phyloP scores from a whole-genome alignment of 1,140 invertebrate species.

The Pectinophora gossypiella region DNA sequence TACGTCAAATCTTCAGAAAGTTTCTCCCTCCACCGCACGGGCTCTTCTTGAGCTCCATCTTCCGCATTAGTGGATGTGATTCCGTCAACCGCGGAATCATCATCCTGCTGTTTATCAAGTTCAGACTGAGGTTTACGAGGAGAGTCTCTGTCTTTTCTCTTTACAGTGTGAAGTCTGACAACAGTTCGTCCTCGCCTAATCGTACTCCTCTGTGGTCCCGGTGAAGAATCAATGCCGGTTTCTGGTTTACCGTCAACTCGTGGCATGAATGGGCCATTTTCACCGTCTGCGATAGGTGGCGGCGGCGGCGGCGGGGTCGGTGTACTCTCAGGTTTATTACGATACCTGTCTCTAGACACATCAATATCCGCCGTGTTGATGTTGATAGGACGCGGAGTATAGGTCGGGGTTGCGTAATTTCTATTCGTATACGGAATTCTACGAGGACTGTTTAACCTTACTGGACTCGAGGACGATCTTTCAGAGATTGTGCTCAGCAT shows the following conservation, averaged over 20 bases:
- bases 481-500: slow-evolving; percentile 85
- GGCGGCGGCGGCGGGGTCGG: slow-evolving; percentile 19
- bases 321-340: slow-evolving; percentile 39
- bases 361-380: slow-evolving; percentile 91
- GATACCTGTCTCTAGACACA: slow-evolving; percentile 80
- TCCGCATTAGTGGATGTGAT: background rate
- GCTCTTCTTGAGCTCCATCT: slow-evolving; percentile 19
- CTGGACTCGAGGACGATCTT: slow-evolving; percentile 61
- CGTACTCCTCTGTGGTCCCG: slow-evolving; percentile 66
- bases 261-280: slow-evolving; percentile 49
- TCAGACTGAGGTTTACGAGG: slow-evolving; percentile 51
- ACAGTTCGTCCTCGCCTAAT: slow-evolving; percentile 83
- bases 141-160: slow-evolving; percentile 74
- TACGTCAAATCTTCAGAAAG: slow-evolving; percentile 75
- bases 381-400: slow-evolving; percentile 77
- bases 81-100: background rate
- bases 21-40: slow-evolving; percentile 76
- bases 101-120: slow-evolving; percentile 6
- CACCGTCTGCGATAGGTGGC: slow-evolving; percentile 23
- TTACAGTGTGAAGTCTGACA: slow-evolving; percentile 81
- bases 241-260: slow-evolving; percentile 58
- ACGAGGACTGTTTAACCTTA: slow-evolving; percentile 60
- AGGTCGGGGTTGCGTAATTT: slow-evolving; percentile 59
- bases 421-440: slow-evolving; percentile 46
- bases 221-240: slow-evolving; percentile 58